These are phyloP conservation scores for Pegea sp. DNA, from an alignment of 23 tunicate species.

Conservation along the genomic window DNA sequence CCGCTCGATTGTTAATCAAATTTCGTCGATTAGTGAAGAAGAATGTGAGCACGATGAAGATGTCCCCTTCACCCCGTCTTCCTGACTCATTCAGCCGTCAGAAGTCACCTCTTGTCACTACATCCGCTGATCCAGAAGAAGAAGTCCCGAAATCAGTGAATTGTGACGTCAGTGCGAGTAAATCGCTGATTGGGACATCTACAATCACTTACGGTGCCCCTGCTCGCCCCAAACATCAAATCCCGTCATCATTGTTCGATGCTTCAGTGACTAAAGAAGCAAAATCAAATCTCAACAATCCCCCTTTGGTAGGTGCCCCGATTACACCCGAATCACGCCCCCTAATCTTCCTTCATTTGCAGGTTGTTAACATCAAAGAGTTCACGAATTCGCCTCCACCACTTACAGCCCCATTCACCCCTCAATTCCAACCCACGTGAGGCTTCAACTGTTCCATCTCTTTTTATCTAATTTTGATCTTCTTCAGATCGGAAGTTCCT, in stretches of 20 bases:
- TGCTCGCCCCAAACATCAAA: not conserved
- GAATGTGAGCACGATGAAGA: no score
- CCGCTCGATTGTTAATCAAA: not conserved
- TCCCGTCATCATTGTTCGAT: conserved; percentile 8
- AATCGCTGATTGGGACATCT: conserved; percentile 20
- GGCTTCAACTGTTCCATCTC: not conserved
- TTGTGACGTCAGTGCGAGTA: no score
- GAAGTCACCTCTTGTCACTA: no score
- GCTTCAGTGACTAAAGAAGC: conserved; percentile 23
- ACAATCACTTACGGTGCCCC: conserved; percentile 85
- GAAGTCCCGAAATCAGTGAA: no score
- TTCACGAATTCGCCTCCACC: conserved; percentile 14
- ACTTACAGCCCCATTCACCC: conserved; percentile 9
- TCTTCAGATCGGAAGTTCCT: conserved; percentile 52
- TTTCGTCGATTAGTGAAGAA: not conserved
- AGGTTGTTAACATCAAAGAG: conserved; percentile 79
- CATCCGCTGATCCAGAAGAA: no score
- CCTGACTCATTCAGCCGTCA: no score
- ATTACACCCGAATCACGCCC: not conserved
- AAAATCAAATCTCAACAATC: conserved; percentile 66
- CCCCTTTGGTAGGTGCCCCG: conserved; percentile 26
- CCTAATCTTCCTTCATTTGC: not conserved
- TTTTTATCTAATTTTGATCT: not conserved
- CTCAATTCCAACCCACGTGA: conserved; percentile 51
- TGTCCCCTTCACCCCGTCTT: no score